phyloP scores from a whole-genome alignment of 2,888 invertebrate species.

The Molanna angustata region DNA sequence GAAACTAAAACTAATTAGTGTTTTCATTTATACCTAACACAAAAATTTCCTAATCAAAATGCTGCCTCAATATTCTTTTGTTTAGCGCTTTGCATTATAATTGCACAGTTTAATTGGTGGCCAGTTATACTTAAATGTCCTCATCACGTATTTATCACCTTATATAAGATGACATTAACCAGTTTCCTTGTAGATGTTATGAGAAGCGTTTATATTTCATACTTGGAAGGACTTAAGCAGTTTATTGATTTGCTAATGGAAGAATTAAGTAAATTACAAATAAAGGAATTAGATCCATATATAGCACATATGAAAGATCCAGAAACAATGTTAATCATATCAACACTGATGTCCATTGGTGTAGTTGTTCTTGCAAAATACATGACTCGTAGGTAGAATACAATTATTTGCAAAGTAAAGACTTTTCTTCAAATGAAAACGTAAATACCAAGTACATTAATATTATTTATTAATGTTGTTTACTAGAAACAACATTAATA shows the following conservation, averaged over 20 bases:
- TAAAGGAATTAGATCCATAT: neutral
- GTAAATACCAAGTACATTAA: too few relatives aligned
- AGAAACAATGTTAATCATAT: neutral
- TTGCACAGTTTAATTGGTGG: slow-evolving; percentile 20
- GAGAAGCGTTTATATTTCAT: slow-evolving; percentile 1
- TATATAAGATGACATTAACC: slow-evolving; percentile 1
- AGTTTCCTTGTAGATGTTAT: neutral
- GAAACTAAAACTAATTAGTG: too few relatives aligned
- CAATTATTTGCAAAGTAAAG: too few relatives aligned
- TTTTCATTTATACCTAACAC: too few relatives aligned
- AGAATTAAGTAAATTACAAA: neutral
- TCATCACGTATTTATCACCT: neutral
- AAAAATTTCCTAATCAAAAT: slow-evolving; percentile 2
- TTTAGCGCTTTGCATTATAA: slow-evolving; percentile 12
- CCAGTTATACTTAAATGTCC: slow-evolving; percentile 11
- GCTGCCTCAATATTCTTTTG: slow-evolving; percentile 17
- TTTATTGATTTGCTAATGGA: neutral
- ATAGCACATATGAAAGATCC: neutral
- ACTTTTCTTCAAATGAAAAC: too few relatives aligned
- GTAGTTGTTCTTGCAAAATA: neutral
- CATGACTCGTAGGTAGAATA: neutral
- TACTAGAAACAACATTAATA: too few relatives aligned
- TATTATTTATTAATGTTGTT: neutral
- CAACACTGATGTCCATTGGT: neutral
- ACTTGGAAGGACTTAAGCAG: neutral